These are phyloP conservation scores for Takifugu bimaculatus DNA, from an alignment of 2,113 vertebrate genomes.

Conservation along the genomic window DNA sequence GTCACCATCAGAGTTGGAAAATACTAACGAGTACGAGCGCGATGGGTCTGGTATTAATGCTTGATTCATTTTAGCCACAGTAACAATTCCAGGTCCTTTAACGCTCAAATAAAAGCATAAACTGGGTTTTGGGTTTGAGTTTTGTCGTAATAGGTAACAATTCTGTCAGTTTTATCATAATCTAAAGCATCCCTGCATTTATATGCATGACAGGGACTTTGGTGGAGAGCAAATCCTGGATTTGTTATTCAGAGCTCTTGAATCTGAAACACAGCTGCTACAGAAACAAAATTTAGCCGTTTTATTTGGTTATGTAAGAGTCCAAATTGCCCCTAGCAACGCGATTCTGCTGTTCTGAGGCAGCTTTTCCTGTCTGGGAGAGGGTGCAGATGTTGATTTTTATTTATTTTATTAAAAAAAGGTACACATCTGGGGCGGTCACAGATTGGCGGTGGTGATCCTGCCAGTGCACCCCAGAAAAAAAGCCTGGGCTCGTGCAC, in stretches of 20 bases:
- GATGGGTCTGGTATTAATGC: no score
- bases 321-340: no score
- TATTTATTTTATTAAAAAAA: not conserved
- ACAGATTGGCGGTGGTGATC: conserved; percentile 15
- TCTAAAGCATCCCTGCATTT: no score
- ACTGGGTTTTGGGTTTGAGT: no score
- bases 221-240: not conserved
- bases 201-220: no score
- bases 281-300: conserved; percentile 1
- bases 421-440: not conserved
- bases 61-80: no score
- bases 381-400: not conserved
- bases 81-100: no score
- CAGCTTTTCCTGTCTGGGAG: no score
- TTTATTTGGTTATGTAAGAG: conserved; percentile 11
- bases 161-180: no score
- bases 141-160: no score
- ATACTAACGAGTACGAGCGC: not conserved
- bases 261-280: not conserved
- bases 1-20: conserved; percentile 18
- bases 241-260: conserved; percentile 5
- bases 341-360: no score
- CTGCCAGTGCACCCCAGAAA: conserved; percentile 3
- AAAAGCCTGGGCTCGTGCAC: not conserved
- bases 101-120: no score